phyloP scores from a whole-genome alignment of 2,113 vertebrate species.

The Podarcis muralis region DNA sequence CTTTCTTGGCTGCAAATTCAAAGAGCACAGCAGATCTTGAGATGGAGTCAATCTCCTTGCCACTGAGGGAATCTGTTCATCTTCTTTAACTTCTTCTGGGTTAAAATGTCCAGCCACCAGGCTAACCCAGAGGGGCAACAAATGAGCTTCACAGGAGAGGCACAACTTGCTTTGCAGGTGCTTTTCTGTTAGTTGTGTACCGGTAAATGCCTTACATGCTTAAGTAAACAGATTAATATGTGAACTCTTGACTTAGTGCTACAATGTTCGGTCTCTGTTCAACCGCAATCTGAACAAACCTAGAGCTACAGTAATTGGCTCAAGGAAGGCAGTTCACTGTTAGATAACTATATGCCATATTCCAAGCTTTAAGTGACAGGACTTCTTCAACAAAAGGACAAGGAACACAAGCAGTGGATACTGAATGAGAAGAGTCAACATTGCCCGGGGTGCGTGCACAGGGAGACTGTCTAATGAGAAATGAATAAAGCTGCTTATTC shows the following conservation, averaged over 20 bases:
- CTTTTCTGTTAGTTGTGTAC: neutral
- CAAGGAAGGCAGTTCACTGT: neutral
- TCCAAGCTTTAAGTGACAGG: constrained; percentile 38
- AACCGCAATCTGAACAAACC: neutral
- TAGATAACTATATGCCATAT: constrained; percentile 15
- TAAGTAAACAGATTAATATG: neutral
- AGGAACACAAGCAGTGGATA: constrained; percentile 21
- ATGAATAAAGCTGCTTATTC: constrained; percentile 30
- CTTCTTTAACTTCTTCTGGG: neutral
- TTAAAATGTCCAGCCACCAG: neutral
- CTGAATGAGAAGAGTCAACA: constrained; percentile 27
- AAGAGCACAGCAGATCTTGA: neutral
- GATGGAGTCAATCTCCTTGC: neutral
- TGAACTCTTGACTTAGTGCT: neutral
- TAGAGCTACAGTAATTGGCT: neutral
- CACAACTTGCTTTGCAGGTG: neutral
- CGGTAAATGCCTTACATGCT: neutral
- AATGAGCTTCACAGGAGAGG: neutral
- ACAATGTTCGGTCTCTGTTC: neutral
- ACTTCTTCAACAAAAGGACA: constrained; percentile 26
- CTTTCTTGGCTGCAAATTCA: neutral
- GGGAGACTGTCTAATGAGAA: constrained; percentile 23
- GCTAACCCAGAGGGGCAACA: neutral
- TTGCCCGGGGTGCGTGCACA: too few relatives aligned
- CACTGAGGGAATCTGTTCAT: neutral